A percentile compares a stretch with the other conserved stretches of the same genome.
Conservation (phyloP, 2,888 invertebrate species). For the Drosophila subsilvestris region DNA sequence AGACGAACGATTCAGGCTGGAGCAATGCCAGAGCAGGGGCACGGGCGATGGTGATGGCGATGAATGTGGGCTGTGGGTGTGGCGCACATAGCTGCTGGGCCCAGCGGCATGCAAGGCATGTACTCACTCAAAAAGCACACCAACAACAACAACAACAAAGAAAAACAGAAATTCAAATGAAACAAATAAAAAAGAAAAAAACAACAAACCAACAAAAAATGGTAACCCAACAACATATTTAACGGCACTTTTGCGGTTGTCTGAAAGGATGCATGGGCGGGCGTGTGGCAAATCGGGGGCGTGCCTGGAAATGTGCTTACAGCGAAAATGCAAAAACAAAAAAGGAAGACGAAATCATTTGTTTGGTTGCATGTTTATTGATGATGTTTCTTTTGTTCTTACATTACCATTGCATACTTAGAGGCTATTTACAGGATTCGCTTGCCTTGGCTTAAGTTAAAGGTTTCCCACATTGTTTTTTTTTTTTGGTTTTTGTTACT, state of each 20-base stretch:
- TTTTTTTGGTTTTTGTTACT: constrained; percentile 2
- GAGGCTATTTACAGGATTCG: constrained; percentile 69
- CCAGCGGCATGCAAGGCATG: constrained; percentile 31
- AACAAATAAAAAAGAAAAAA: constrained; percentile 21
- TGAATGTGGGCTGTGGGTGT: constrained; percentile 31
- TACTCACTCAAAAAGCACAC: constrained; percentile 17
- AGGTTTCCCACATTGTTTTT: not conserved
- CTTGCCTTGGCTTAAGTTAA: constrained; percentile 42
- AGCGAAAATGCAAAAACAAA: constrained; percentile 1
- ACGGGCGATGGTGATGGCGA: not conserved
- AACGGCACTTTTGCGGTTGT: constrained; percentile 59
- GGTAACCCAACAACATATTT: constrained; percentile 50
- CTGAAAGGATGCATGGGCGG: constrained; percentile 10
- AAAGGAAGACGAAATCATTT: constrained; percentile 6
- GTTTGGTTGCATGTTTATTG: constrained; percentile 56
- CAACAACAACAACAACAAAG: not conserved
- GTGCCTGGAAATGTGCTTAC: constrained; percentile 9
- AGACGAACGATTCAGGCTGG: constrained; percentile 10
- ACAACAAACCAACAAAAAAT: constrained; percentile 22
- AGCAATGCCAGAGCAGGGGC: constrained; percentile 2
- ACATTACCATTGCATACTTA: constrained; percentile 66
- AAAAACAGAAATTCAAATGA: constrained; percentile 16
- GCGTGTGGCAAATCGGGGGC: constrained; percentile 10
- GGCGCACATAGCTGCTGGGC: constrained; percentile 21
- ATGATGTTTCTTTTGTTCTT: constrained; percentile 57